Percentiles rank a stretch among this genome's conserved stretches.
Conservation (phyloP, 2,888 invertebrate genomes). For the Pristionchus japonicus region DNA sequence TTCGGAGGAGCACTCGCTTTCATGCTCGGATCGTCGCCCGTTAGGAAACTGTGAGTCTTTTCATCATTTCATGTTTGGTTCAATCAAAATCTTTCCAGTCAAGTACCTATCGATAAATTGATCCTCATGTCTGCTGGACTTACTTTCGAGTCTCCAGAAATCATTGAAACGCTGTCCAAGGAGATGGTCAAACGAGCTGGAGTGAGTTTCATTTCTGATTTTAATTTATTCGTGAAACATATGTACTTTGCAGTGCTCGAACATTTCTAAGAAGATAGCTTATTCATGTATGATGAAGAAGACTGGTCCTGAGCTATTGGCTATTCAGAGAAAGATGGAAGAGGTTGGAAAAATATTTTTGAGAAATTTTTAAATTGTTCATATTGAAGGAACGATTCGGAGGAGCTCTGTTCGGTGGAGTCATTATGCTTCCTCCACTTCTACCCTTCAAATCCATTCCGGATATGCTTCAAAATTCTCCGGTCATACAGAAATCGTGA, state of each 20-base stretch:
- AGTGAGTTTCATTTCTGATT: not conserved
- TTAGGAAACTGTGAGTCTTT: not conserved
- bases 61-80: too few relatives aligned
- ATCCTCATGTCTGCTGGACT: not conserved
- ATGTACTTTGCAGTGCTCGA: not conserved
- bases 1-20: conserved; percentile 6
- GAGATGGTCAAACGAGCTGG: conserved; percentile 9
- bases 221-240: not conserved
- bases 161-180: not conserved
- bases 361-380: not conserved
- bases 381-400: not conserved
- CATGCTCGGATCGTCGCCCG: not conserved
- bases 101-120: not conserved
- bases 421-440: not conserved
- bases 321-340: conserved; percentile 1
- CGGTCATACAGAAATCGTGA: not conserved
- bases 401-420: not conserved
- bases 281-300: not conserved
- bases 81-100: too few relatives aligned
- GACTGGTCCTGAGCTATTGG: not conserved
- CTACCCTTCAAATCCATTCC: not conserved
- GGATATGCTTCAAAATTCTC: not conserved
- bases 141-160: not conserved
- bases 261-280: not conserved
- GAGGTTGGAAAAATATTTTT: not conserved